Evolutionary conservation across 2,113 vertebrate species (phyloP), one percentile per base, ranked within the genome.

Genomic region (Tetraodon nigroviridis): DNA sequence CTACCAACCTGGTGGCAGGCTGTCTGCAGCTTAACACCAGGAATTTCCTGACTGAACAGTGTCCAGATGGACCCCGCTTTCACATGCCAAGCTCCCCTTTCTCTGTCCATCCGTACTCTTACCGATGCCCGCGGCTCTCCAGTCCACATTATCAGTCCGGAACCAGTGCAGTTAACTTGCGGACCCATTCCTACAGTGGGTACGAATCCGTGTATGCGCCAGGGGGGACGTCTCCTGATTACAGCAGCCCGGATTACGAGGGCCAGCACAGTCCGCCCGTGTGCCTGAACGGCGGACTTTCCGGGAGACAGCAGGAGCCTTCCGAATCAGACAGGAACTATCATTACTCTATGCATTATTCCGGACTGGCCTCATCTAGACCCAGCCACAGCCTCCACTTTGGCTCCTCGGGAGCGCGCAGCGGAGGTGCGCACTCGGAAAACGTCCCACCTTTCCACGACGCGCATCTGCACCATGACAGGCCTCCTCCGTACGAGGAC

Each of bases 341-440:
- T 82, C 95, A 97, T 73, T 98, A 97, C 85, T 96, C 96, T 93
- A 94, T 99, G 94, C 95, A 97, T 90, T 99, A 96, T 87, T 92
- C 93, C 70, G 90, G 92, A 83, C 91, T 96, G 78, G 90, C 90
- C 67, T 87, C 90, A 20, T 90, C 95, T 67, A 90, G 95, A 27
- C 87, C 93, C 21, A 21, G 85, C 1, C 94, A 94, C 67, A 90
- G 92, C 75, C 58, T 97, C 73, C 86, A 93, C 24, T 97, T 94
- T 66, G 93, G 94, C 19, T 90, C 95, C n/a, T 85, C 95, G 22
- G 94, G 92, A 44, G 86, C 92, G 84, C 94, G 95, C 79, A 86
- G 91, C 50, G 91, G 91, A 40, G 92, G 91, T 52, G 73, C 82
- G 58, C 95, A 96, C 86, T 94, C 95, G 14, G 95, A 98, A 83